Evolutionary conservation across 1,140 invertebrate genomes (phyloP).

Genomic region (Macrostomum lignano): DNA sequence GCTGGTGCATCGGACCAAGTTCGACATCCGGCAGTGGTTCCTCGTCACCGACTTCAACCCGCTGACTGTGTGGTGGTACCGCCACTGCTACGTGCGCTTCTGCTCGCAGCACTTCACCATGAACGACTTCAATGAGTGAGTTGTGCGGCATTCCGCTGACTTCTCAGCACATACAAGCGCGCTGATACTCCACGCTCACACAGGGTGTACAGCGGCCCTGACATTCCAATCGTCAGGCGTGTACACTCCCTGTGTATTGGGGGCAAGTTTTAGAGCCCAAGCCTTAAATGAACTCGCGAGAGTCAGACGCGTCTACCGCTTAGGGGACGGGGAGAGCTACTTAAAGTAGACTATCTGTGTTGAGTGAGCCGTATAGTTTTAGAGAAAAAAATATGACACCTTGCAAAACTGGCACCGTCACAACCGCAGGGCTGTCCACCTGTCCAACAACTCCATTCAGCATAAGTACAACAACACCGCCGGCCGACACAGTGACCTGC

Average conservation of each 20-base stretch:
- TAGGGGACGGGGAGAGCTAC: too few relatives aligned
- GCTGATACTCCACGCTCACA: too few relatives aligned
- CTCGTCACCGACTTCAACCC: constrained; percentile 60
- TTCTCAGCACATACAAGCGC: too few relatives aligned
- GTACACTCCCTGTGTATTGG: too few relatives aligned
- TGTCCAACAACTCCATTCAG: constrained; percentile 73
- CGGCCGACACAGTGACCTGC: constrained; percentile 38
- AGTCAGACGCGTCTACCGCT: too few relatives aligned
- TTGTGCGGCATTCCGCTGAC: neutral
- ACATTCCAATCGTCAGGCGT: too few relatives aligned
- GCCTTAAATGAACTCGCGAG: too few relatives aligned
- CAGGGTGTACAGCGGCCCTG: too few relatives aligned
- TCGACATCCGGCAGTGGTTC: constrained; percentile 50
- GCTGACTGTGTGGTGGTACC: constrained; percentile 72
- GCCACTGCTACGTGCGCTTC: constrained; percentile 54
- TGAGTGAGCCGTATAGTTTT: too few relatives aligned
- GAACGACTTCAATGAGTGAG: constrained; percentile 53
- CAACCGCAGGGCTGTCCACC: constrained; percentile 37
- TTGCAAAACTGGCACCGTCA: too few relatives aligned
- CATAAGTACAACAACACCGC: constrained; percentile 51
- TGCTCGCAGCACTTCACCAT: constrained; percentile 63
- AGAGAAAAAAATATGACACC: too few relatives aligned
- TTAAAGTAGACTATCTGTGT: neutral
- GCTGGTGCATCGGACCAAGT: constrained; percentile 61
- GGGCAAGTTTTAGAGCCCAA: too few relatives aligned